A percentile compares a stretch with the other conserved stretches of the same genome.
phyloP scores from a whole-genome alignment of 1,140 invertebrate genomes.

The Fopius arisanus region DNA sequence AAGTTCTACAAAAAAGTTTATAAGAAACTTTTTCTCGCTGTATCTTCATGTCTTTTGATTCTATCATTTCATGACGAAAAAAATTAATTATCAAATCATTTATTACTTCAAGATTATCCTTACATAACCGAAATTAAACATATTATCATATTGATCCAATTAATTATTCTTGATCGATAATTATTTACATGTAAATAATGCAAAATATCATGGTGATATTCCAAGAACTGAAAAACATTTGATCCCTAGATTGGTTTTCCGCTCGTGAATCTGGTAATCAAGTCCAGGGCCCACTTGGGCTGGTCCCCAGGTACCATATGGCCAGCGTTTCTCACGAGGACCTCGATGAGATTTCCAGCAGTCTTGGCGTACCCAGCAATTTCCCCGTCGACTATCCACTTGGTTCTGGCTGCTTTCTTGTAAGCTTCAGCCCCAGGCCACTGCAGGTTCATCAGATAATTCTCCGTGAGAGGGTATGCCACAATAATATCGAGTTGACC shows the following conservation, averaged over 20 bases:
- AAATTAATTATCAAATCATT: too few species aligned
- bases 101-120: too few species aligned
- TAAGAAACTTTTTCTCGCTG: too few species aligned
- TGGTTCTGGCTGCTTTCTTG: conserved; percentile 69
- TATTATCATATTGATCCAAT: too few species aligned
- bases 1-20: too few species aligned
- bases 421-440: conserved; percentile 75
- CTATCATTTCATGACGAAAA: too few species aligned
- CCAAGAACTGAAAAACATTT: not conserved
- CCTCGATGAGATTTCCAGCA: conserved; percentile 78
- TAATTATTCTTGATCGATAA: too few species aligned
- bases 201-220: too few species aligned
- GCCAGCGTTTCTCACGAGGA: conserved; percentile 82
- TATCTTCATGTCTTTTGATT: too few species aligned
- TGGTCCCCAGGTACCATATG: conserved; percentile 87
- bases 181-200: too few species aligned
- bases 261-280: conserved; percentile 80
- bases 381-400: conserved; percentile 75
- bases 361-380: conserved; percentile 81
- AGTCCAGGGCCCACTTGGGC: conserved; percentile 77
- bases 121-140: too few species aligned
- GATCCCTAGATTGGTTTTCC: conserved; percentile 59
- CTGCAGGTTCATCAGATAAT: conserved; percentile 74
- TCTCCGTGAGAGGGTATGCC: conserved; percentile 79
- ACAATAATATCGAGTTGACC: conserved; percentile 88